A percentile compares a stretch with the other conserved stretches of the same genome.
phyloP scores from a whole-genome alignment of 2,888 invertebrate species.

The Drosophila cracens region DNA sequence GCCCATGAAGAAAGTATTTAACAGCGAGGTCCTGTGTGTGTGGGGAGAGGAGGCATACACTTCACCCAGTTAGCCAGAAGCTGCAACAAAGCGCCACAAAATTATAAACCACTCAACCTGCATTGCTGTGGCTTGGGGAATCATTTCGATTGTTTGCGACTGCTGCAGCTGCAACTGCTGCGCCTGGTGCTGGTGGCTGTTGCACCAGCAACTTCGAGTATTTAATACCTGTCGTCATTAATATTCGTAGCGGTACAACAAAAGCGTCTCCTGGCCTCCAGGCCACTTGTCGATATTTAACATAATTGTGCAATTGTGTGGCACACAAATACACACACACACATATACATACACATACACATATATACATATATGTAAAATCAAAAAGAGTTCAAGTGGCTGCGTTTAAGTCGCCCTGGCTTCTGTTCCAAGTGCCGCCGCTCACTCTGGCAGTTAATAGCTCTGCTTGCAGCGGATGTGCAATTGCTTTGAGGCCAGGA shows the following conservation, averaged over 20 bases:
- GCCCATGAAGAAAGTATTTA: background rate
- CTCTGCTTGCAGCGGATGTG: constrained; percentile 51
- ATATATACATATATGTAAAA: constrained; percentile 38
- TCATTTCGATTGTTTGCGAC: constrained; percentile 45
- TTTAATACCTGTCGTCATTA: constrained; percentile 69
- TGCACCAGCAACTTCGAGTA: constrained; percentile 59
- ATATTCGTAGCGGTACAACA: constrained; percentile 62
- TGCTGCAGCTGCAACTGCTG: constrained; percentile 43
- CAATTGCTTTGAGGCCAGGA: constrained; percentile 46
- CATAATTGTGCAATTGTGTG: constrained; percentile 80
- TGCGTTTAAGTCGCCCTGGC: constrained; percentile 57
- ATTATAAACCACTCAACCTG: constrained; percentile 57
- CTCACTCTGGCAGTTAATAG: constrained; percentile 57
- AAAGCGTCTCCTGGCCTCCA: constrained; percentile 54
- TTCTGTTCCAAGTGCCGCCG: constrained; percentile 45
- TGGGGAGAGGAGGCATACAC: constrained; percentile 3
- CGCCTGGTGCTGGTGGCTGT: constrained; percentile 6
- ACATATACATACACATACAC: constrained; percentile 13
- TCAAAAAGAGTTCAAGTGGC: constrained; percentile 78
- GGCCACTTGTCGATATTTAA: constrained; percentile 82
- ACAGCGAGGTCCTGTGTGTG: background rate
- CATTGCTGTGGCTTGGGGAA: constrained; percentile 35
- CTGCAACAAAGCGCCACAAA: constrained; percentile 36
- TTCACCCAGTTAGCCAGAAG: constrained; percentile 54
- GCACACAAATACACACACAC: constrained; percentile 16